phyloP scores from a whole-genome alignment of 2,888 invertebrate species.

The Drosophila diplacantha region DNA sequence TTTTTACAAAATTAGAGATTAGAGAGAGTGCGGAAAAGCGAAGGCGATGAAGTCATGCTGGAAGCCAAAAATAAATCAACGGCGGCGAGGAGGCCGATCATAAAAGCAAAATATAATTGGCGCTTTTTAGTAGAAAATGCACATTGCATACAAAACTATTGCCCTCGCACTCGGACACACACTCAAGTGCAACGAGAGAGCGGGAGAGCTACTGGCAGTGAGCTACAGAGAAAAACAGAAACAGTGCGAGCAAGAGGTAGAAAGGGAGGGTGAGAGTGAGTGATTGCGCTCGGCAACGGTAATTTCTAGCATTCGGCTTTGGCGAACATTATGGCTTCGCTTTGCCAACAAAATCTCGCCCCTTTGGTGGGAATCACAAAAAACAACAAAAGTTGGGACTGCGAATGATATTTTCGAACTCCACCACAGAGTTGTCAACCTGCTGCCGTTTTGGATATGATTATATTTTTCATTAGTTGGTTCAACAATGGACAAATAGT shows the following conservation, averaged over 20 bases:
- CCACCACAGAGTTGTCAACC: slow-evolving; percentile 65
- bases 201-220: slow-evolving; percentile 9
- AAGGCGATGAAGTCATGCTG: slow-evolving; percentile 65
- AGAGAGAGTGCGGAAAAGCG: slow-evolving; percentile 43
- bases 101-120: slow-evolving; percentile 61
- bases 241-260: slow-evolving; percentile 13
- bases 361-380: slow-evolving; percentile 45
- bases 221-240: slow-evolving; percentile 9
- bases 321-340: slow-evolving; percentile 68
- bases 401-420: slow-evolving; percentile 66
- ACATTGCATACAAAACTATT: slow-evolving; percentile 57
- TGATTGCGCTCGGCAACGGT: slow-evolving; percentile 55
- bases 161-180: slow-evolving; percentile 19
- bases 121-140: slow-evolving; percentile 68
- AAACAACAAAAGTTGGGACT: slow-evolving; percentile 22
- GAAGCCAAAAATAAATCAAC: slow-evolving; percentile 66
- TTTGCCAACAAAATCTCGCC: slow-evolving; percentile 61
- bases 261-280: slow-evolving; percentile 20
- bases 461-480: background rate
- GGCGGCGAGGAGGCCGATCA: slow-evolving; percentile 46
- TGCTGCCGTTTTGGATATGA: background rate
- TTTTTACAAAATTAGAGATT: slow-evolving; percentile 48
- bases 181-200: slow-evolving; percentile 7
- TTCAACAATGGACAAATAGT: background rate
- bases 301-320: slow-evolving; percentile 42